These are phyloP conservation scores for Zophobas atratus DNA, from an alignment of 1,140 invertebrate genomes.

Conservation along the genomic window DNA sequence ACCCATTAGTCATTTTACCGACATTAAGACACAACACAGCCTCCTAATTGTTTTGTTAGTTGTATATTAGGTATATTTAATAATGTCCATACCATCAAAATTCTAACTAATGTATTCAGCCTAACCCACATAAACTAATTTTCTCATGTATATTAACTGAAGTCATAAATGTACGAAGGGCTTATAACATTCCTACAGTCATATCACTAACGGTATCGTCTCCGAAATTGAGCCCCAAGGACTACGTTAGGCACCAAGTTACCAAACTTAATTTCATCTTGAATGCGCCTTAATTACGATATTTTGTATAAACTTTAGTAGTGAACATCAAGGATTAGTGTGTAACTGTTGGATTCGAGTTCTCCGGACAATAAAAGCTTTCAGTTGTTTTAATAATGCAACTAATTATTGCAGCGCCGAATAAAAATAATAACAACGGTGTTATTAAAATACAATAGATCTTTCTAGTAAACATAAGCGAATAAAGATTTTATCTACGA, in stretches of 20 bases:
- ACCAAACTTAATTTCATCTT: slow-evolving; percentile 28
- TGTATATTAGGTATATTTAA: background rate
- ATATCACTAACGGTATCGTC: slow-evolving; percentile 36
- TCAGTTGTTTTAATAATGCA: too few species aligned
- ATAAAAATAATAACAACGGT: too few species aligned
- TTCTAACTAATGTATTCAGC: slow-evolving; percentile 7
- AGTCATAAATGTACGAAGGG: slow-evolving; percentile 27
- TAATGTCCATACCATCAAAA: background rate
- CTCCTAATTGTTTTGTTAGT: too few species aligned
- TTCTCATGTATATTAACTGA: slow-evolving; percentile 11
- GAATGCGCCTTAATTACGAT: slow-evolving; percentile 37
- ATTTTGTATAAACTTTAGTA: slow-evolving; percentile 31
- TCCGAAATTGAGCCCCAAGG: slow-evolving; percentile 32
- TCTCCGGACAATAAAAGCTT: too few species aligned
- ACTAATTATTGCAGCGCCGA: too few species aligned
- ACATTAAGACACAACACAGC: background rate
- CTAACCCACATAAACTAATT: slow-evolving; percentile 13
- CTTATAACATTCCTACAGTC: slow-evolving; percentile 31
- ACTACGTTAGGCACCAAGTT: slow-evolving; percentile 23
- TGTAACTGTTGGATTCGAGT: background rate
- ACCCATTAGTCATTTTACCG: background rate
- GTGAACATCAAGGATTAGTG: slow-evolving; percentile 2
- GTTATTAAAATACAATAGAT: too few species aligned
- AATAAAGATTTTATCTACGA: too few species aligned
- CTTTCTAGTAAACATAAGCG: too few species aligned